Evolutionary conservation across 2,113 vertebrate species (phyloP), one percentile per base, ranked within the genome.

Genomic region (Psettodes erumei): DNA sequence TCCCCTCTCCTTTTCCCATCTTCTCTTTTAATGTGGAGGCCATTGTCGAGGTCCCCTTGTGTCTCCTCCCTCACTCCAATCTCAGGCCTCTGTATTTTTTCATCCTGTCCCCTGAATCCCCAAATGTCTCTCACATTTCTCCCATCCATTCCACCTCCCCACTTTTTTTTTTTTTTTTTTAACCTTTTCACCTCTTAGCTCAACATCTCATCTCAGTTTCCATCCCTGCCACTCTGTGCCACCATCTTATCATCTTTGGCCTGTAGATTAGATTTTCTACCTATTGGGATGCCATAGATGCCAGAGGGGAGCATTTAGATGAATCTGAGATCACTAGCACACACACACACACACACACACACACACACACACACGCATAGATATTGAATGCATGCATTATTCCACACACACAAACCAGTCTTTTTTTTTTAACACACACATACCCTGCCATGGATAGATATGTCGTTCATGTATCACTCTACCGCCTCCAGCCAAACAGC

Each of bases 191-290:
- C 43, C 50, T 72, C 63, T 79, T 65, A 53, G 62, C 43, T 59
- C 71, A 75, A 76, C 69, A 64, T 80, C 63, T 77, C 72, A 70
- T 85, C 69, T 16, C 35, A 56, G 30, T 77, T 75, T 77, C 87
- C 77, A 60, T 75, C 35, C 51, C 68, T 66, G 43, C 68, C 62
- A 61, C 58, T 63, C 47, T 45, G 63, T 85, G 77, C 70, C 76
- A 76, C 71, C 76, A 53, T 85, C 81, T 81, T 88, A 84, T 86
- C 89, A 82, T 85, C 66, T 73, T 68, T 83, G 81, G 71, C 70
- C 82, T 63, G 32, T 27, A 83, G 74, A 91, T 91, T 89, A 77
- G 82, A 90, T 90, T 90, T 77, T 66, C 30, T 68, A 33, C 68
- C 83, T 70, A 54, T 70, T 70, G 77, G 61, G 61, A 77, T 78